Conservation (phyloP, 2,797 vertebrate genomes). For the Menidia menidia region DNA sequence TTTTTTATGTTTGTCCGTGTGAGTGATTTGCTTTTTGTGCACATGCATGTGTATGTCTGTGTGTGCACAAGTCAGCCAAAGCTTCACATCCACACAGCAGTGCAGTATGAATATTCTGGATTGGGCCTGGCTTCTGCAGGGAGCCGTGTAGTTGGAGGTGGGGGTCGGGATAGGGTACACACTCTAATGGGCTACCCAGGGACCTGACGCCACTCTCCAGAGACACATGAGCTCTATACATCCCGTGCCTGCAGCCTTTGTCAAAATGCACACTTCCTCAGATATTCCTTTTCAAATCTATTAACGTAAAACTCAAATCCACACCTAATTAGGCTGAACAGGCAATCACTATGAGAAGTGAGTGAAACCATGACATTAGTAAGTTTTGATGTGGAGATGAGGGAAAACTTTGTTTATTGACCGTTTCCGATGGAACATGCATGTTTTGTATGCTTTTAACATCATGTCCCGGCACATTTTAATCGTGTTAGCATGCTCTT, state of each 20-base stretch:
- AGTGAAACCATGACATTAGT: slow-evolving; percentile 34
- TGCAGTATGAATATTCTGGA: slow-evolving; percentile 80
- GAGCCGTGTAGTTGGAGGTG: slow-evolving; percentile 55
- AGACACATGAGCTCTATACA: slow-evolving; percentile 72
- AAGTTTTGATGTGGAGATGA: slow-evolving; percentile 45
- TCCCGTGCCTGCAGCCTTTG: slow-evolving; percentile 72
- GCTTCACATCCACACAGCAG: slow-evolving; percentile 58
- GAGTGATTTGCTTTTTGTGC: slow-evolving; percentile 17
- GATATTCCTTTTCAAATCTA: slow-evolving; percentile 85
- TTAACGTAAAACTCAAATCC: slow-evolving; percentile 79
- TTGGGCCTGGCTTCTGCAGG: slow-evolving; percentile 63
- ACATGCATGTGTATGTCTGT: slow-evolving; percentile 26
- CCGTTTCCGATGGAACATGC: neutral
- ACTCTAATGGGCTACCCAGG: slow-evolving; percentile 84
- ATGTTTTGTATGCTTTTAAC: neutral
- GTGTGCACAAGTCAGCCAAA: slow-evolving; percentile 49
- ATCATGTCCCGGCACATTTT: slow-evolving; percentile 15
- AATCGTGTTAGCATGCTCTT: slow-evolving; percentile 19
- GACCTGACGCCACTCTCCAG: slow-evolving; percentile 75
- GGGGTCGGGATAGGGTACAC: slow-evolving; percentile 51
- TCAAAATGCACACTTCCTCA: slow-evolving; percentile 81
- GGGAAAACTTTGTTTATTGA: slow-evolving; percentile 21
- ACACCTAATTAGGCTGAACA: slow-evolving; percentile 80
- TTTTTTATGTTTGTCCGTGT: slow-evolving; percentile 46
- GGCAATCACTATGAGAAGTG: slow-evolving; percentile 64